phyloP scores from a whole-genome alignment of 2,888 invertebrate genomes.

The Eilema sororculum region DNA sequence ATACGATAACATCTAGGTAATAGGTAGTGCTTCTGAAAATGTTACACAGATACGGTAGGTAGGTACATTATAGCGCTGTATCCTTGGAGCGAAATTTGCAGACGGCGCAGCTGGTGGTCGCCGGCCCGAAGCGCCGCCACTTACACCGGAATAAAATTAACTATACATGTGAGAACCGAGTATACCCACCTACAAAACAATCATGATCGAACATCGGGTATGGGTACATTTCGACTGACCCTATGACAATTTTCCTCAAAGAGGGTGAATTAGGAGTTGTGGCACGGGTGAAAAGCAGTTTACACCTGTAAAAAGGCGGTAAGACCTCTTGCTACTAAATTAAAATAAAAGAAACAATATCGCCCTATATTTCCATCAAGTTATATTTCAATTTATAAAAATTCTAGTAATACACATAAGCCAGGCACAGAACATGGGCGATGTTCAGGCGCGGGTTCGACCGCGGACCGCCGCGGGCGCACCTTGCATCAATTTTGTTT shows the following conservation, averaged over 20 bases:
- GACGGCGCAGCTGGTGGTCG: background rate
- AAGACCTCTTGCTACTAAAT: background rate
- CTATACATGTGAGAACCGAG: background rate
- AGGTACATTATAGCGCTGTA: background rate
- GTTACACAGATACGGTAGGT: too few relatives aligned
- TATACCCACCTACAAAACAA: background rate
- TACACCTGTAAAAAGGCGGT: background rate
- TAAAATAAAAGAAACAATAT: background rate
- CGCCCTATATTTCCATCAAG: background rate
- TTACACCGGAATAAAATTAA: background rate
- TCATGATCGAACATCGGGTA: background rate
- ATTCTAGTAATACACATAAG: background rate
- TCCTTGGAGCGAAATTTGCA: background rate
- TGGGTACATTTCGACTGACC: background rate
- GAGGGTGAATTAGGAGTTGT: background rate
- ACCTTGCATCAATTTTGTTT: conserved; percentile 38
- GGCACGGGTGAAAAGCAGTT: background rate
- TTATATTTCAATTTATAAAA: background rate
- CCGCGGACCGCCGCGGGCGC: conserved; percentile 45
- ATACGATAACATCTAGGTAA: too few relatives aligned
- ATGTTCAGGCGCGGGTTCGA: background rate
- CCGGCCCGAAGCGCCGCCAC: background rate
- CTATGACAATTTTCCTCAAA: background rate
- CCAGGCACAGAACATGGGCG: too few relatives aligned
- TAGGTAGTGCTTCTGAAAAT: too few relatives aligned